These are phyloP conservation scores for Molanna angustata DNA, from an alignment of 2,888 invertebrate genomes.

Conservation along the genomic window DNA sequence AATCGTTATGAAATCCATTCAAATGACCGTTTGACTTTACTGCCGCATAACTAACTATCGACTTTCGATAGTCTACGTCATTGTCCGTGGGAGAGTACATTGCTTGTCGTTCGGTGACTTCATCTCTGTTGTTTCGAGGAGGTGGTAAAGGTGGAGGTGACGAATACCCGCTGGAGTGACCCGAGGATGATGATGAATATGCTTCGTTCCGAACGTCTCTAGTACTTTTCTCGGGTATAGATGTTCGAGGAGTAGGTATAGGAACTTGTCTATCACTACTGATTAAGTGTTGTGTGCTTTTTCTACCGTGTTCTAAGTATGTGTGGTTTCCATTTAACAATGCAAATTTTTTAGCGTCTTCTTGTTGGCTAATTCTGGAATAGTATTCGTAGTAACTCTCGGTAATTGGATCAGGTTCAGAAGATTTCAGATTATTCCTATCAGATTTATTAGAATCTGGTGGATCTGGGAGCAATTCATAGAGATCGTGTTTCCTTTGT, in stretches of 20 bases:
- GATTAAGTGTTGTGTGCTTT: conserved; percentile 35
- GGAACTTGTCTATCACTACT: conserved; percentile 38
- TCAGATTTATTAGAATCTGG: conserved; percentile 44
- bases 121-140: conserved; percentile 7
- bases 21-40: conserved; percentile 22
- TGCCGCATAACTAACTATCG: conserved; percentile 22
- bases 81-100: conserved; percentile 25
- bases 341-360: conserved; percentile 44
- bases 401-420: conserved; percentile 50
- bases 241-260: conserved; percentile 33
- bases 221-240: conserved; percentile 1
- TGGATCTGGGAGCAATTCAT: conserved; percentile 46
- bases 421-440: conserved; percentile 38
- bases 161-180: conserved; percentile 20
- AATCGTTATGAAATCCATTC: conserved; percentile 18
- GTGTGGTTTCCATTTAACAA: conserved; percentile 36
- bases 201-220: conserved; percentile 3
- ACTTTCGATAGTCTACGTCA: conserved; percentile 31
- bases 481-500: conserved; percentile 49
- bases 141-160: conserved; percentile 12
- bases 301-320: conserved; percentile 35
- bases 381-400: conserved; percentile 55
- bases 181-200: conserved; percentile 15
- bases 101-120: conserved; percentile 22
- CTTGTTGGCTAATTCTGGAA: conserved; percentile 53